Conservation (phyloP, 2,888 invertebrate species). For the Lepidonotus clava region DNA sequence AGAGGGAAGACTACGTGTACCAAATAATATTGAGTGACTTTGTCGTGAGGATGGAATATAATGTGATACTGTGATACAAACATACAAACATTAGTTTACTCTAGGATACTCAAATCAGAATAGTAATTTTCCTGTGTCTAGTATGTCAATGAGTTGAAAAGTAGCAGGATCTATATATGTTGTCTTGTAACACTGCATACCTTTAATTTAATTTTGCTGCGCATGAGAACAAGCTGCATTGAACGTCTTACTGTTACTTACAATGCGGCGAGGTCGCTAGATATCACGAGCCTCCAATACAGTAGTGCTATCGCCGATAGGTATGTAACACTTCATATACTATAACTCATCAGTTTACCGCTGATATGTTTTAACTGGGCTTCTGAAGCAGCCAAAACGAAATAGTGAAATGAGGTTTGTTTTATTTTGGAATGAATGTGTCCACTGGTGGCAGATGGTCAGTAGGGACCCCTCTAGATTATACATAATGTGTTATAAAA, state of each 20-base stretch:
- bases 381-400: neutral
- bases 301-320: too few relatives aligned
- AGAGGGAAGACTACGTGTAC: neutral
- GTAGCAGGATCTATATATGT: neutral
- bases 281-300: too few relatives aligned
- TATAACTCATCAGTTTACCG: too few relatives aligned
- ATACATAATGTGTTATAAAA: neutral
- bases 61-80: slow-evolving; percentile 38
- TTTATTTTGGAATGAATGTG: neutral
- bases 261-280: too few relatives aligned
- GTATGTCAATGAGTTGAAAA: too few relatives aligned
- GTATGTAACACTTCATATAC: too few relatives aligned
- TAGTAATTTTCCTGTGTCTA: neutral
- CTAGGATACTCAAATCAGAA: neutral
- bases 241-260: too few relatives aligned
- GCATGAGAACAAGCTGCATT: neutral
- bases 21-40: neutral
- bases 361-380: neutral
- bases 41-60: slow-evolving; percentile 14
- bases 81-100: neutral
- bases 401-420: neutral
- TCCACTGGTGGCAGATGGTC: neutral
- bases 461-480: neutral
- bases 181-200: too few relatives aligned
- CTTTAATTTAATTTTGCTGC: too few relatives aligned